These are phyloP conservation scores for Standfussiana lucernea DNA, from an alignment of 2,888 invertebrate species.

Conservation along the genomic window DNA sequence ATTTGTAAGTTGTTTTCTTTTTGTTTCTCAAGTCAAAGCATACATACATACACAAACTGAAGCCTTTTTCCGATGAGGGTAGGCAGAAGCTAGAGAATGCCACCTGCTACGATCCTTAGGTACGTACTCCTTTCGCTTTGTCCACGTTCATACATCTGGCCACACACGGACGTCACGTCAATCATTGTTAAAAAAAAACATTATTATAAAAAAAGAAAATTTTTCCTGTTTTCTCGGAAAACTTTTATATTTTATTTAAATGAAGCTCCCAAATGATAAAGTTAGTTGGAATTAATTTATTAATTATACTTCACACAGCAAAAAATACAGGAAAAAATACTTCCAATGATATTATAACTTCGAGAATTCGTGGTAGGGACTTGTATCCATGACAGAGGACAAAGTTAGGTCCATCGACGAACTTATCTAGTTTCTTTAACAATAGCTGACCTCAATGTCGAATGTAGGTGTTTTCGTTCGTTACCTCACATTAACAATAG, in stretches of 20 bases:
- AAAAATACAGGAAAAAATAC: neutral
- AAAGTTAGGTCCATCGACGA: conserved; percentile 64
- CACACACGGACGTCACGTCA: neutral
- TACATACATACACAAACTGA: neutral
- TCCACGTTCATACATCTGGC: neutral
- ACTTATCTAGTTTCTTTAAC: conserved; percentile 69
- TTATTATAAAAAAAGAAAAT: too few species aligned
- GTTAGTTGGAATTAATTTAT: too few species aligned
- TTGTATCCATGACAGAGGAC: conserved; percentile 27
- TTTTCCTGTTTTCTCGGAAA: neutral
- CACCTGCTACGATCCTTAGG: neutral
- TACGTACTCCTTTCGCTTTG: neutral
- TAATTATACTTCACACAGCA: neutral
- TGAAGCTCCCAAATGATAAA: neutral
- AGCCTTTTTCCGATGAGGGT: neutral
- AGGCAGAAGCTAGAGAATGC: neutral
- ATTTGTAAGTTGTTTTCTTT: too few species aligned
- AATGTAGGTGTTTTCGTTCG: conserved; percentile 40
- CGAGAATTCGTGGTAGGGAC: conserved; percentile 26
- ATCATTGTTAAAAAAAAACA: neutral
- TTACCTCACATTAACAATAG: conserved; percentile 35
- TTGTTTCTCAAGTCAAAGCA: too few species aligned
- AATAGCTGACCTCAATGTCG: conserved; percentile 63
- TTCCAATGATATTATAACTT: neutral
- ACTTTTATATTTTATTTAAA: neutral